Conservation (phyloP, 2,797 vertebrate genomes). For the Thamnophis elegans region DNA sequence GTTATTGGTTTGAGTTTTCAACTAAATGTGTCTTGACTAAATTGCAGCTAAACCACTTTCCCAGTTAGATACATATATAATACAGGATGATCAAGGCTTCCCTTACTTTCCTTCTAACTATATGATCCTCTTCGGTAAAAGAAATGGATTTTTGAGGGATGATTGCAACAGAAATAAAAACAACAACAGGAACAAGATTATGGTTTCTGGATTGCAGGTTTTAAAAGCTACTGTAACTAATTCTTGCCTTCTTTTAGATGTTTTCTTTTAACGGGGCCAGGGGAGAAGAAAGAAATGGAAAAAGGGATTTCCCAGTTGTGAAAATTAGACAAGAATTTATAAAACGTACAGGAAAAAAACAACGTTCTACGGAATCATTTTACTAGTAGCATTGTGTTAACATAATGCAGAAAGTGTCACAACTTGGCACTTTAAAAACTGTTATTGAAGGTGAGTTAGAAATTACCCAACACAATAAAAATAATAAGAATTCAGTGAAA, state of each 20-base stretch:
- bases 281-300: neutral
- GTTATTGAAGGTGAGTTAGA: neutral
- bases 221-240: neutral
- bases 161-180: neutral
- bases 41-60: neutral
- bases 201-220: neutral
- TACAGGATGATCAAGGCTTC: neutral
- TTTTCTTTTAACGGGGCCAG: neutral
- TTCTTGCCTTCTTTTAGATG: neutral
- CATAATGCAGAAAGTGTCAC: neutral
- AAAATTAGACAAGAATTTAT: neutral
- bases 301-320: neutral
- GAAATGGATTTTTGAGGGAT: neutral
- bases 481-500: neutral
- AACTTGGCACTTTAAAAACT: neutral
- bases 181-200: neutral
- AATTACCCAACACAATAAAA: neutral
- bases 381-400: neutral
- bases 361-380: neutral
- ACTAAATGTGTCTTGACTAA: slow-evolving; percentile 12
- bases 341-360: neutral
- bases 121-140: neutral
- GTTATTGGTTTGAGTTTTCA: neutral
- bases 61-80: neutral
- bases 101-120: neutral